phyloP scores from a whole-genome alignment of 2,888 invertebrate species.

The Tetropium fuscum region DNA sequence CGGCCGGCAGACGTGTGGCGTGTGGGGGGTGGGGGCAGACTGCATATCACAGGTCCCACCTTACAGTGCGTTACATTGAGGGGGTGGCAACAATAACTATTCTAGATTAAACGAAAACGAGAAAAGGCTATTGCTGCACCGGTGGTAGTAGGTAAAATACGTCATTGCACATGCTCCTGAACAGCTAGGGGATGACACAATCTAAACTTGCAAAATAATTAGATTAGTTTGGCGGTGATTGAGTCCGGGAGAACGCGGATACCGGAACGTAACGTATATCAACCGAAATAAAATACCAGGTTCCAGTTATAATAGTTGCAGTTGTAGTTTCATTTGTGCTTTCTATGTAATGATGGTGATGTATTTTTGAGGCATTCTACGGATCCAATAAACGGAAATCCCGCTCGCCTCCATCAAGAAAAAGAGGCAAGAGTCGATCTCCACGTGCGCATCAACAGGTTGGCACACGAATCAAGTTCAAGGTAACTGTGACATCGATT shows the following conservation, averaged over 20 bases:
- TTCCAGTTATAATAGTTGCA: too few relatives aligned
- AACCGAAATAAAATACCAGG: too few relatives aligned
- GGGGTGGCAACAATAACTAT: conserved; percentile 45
- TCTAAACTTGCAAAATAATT: conserved; percentile 61
- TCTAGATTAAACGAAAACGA: conserved; percentile 55
- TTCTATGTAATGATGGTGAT: too few relatives aligned
- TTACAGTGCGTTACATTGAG: conserved; percentile 7
- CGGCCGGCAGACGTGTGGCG: not conserved
- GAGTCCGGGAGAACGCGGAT: conserved; percentile 35
- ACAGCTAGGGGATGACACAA: conserved; percentile 54
- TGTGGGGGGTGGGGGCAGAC: not conserved
- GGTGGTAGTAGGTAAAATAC: conserved; percentile 47
- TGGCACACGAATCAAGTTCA: conserved; percentile 50
- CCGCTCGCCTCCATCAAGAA: too few relatives aligned
- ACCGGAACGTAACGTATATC: not conserved
- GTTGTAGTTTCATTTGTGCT: not conserved
- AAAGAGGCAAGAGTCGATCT: conserved; percentile 25
- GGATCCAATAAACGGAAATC: too few relatives aligned
- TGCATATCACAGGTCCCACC: conserved; percentile 9
- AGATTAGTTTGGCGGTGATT: conserved; percentile 61
- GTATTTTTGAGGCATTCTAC: too few relatives aligned
- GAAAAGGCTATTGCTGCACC: conserved; percentile 48
- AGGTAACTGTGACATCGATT: conserved; percentile 57
- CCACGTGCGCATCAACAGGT: conserved; percentile 54
- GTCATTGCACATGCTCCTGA: conserved; percentile 64